Evolutionary conservation across 2,797 vertebrate genomes (phyloP), one percentile per base, ranked within the genome.

Genomic region (Acestrorhynchus altus): DNA sequence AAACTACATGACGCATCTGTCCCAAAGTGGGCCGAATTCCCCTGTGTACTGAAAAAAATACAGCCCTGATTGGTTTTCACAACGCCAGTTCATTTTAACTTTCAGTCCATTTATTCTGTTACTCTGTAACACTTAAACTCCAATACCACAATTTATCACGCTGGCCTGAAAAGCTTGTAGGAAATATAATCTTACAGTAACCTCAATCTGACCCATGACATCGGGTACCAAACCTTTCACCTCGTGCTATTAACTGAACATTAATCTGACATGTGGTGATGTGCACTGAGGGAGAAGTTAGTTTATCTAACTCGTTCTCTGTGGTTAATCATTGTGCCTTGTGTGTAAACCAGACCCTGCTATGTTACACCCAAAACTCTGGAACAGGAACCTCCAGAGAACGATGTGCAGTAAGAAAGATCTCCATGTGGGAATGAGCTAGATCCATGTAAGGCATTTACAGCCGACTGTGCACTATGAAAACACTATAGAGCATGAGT

Each of bases 341-440:
- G 47, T 69, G 28, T 39, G 18, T 52, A 69, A 39, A 51, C 26
- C n/a, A 20, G 28, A 54, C 70, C 60, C 47, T 61, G 31, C 51
- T 72, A 39, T 67, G 70, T 66, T 78, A 78, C 54, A 61, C 71
- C 86, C 87, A 84, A 88, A 90, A 87, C 78, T 87, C 83, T 87
- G 87, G 90, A 88, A 89, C 85, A 81, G 80, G 79, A 82, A 57
- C 44, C 89, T 85, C 84, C 83, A 74, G 74, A 86, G 84, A 85
- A 85, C 88, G 86, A 81, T 78, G 83, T 83, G 86, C 56, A 63
- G 26, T 39, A 46, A 83, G 88, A 91, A 92, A 86, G 31, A 80
- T 86, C 92, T 92, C 92, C 91, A 92, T 89, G 91, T 92, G 92
- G 83, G 90, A 86, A 86, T 72, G 87, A 84, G 81, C 85, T 89